Evolutionary conservation across 2,797 vertebrate genomes (phyloP).

Genomic region (Phoeniculus purpureus): DNA sequence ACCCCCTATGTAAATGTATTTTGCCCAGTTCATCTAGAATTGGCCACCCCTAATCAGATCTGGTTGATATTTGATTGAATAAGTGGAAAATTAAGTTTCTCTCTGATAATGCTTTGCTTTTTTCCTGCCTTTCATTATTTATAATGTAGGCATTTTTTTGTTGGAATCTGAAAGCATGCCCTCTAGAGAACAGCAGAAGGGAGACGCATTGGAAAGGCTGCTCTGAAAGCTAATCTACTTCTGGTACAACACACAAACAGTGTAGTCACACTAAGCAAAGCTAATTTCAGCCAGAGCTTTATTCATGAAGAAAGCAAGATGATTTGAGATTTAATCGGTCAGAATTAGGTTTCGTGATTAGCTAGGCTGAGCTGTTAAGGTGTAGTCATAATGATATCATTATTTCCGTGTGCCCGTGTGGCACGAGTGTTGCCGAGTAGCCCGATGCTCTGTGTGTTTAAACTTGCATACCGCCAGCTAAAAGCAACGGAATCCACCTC

Average conservation of each 20-base stretch:
- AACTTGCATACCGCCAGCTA: not conserved
- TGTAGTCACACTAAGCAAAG: constrained; percentile 38
- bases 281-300: constrained; percentile 65
- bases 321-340: constrained; percentile 62
- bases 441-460: not conserved
- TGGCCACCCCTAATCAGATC: constrained; percentile 57
- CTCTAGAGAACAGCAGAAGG: constrained; percentile 59
- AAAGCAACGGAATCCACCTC: constrained; percentile 52
- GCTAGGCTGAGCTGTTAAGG: constrained; percentile 70
- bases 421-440: constrained; percentile 1
- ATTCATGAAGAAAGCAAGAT: constrained; percentile 62
- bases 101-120: constrained; percentile 43
- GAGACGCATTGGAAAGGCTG: not conserved
- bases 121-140: constrained; percentile 38
- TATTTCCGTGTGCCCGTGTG: constrained; percentile 50
- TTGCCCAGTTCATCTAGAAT: constrained; percentile 55
- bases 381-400: constrained; percentile 68
- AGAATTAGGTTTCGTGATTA: constrained; percentile 78
- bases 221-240: constrained; percentile 54
- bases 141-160: constrained; percentile 1
- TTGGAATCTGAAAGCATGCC: constrained; percentile 21
- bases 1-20: constrained; percentile 68
- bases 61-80: constrained; percentile 67
- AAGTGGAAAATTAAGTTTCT: constrained; percentile 70
- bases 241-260: constrained; percentile 36